Evolutionary conservation across 1,140 invertebrate genomes (phyloP).

Genomic region (Lucilia cuprina): DNA sequence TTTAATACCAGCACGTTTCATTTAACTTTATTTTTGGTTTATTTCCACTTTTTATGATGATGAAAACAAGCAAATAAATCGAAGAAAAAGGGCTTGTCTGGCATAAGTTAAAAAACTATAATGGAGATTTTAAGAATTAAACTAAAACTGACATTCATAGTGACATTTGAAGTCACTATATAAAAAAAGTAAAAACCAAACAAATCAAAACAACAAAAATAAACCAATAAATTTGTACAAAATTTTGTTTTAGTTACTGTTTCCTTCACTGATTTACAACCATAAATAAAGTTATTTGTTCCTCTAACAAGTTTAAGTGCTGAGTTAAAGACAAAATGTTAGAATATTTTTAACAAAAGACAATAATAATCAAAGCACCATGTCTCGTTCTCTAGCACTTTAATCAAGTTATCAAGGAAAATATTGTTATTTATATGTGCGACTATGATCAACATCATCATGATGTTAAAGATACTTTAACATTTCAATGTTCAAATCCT

Average conservation of each 20-base stretch:
- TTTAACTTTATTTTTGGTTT: not conserved
- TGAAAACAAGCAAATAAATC: not conserved
- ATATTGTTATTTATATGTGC: not conserved
- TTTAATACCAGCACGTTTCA: constrained; percentile 28
- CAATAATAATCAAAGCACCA: not conserved
- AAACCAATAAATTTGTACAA: constrained; percentile 6
- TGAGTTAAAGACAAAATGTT: not conserved
- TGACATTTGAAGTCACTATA: constrained; percentile 27
- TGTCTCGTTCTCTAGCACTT: no score
- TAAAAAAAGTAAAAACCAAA: not conserved
- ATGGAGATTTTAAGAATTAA: constrained; percentile 14
- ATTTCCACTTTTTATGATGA: not conserved
- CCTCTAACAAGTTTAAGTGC: not conserved
- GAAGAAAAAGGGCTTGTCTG: constrained; percentile 14
- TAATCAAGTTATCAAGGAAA: constrained; percentile 11
- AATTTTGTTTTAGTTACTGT: no score
- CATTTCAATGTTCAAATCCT: not conserved
- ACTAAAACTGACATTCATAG: constrained; percentile 32
- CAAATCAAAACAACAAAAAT: not conserved
- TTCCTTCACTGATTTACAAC: not conserved
- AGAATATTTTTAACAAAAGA: not conserved
- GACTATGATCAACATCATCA: no score
- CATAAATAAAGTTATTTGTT: constrained; percentile 15
- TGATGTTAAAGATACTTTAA: not conserved
- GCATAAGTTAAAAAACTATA: not conserved